Base-by-base conservation (phyloP, 2,113 vertebrate species). In the Zosterops pallidus region DNA sequence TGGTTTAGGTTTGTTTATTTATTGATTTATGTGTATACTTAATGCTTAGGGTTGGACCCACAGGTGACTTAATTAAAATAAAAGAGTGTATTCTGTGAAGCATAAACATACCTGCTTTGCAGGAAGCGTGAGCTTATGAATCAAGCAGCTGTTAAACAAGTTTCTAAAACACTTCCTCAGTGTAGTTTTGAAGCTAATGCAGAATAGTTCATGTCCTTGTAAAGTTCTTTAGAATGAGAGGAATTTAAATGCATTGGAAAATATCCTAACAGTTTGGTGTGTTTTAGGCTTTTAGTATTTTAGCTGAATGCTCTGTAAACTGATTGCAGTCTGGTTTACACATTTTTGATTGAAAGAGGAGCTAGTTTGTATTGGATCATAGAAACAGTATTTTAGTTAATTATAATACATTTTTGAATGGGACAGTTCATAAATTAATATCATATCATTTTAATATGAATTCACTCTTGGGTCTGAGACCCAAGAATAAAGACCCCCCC, bases 81-180 rank as follows among this genome's bases (percentile, higher is more conserved):
- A 52, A 59, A 84, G 83, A 81, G 11, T 26, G 24, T 71, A 62
- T 62, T 82, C 57, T 59, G 24, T 74, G 55, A 84, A 95, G 84
- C 55, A 60, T 76, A 81, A 80, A 75, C 31, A 56, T 91, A 56
- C 52, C 72, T 85, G 44, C 86, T 86, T 77, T 84, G n/a, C 55
- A 71, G 84, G 65, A 86, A 28, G 47, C 1, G 0, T 83, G 49
- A 90, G 62, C 11, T 92, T 85, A 63, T 5, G 52, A 83, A 86
- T 77, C 62, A 76, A 88, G 35, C 68, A 93, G 53, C 80, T 90
- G 71, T 92, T 87, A 59, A 94, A 63, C 47, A 94, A 84, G 57
- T 89, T 92, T 91, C 68, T 91, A 18, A 88, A 92, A 52, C 20
- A 41, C 31, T 87, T 94, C 31, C 28, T 91, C 8, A 19, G 7